These are phyloP conservation scores for Gyrodactylus salaris DNA, from an alignment of 1,140 invertebrate genomes.

Conservation along the genomic window DNA sequence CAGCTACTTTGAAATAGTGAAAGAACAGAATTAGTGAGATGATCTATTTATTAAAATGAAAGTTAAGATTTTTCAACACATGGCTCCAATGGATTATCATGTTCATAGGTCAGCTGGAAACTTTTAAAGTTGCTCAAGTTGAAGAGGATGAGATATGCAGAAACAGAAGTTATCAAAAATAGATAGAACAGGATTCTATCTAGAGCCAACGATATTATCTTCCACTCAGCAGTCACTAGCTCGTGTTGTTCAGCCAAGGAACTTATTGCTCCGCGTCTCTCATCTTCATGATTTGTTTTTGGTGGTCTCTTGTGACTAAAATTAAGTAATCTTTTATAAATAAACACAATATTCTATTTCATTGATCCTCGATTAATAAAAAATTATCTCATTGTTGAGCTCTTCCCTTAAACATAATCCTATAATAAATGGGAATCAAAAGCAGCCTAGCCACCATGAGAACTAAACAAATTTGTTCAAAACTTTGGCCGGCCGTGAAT, in stretches of 20 bases:
- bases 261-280: slow-evolving; percentile 6
- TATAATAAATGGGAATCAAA: no score
- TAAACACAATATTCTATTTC: not conserved
- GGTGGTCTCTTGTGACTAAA: slow-evolving; percentile 7
- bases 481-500: no score
- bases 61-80: not conserved
- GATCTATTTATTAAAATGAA: no score
- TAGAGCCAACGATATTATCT: slow-evolving; percentile 15
- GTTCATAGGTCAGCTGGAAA: not conserved
- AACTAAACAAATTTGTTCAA: no score
- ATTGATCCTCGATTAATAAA: not conserved
- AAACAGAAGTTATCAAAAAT: slow-evolving; percentile 14
- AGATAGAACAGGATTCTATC: slow-evolving; percentile 17
- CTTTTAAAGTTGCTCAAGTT: not conserved
- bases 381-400: not conserved
- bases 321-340: not conserved
- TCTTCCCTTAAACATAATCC: no score
- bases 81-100: not conserved
- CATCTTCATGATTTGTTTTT: not conserved
- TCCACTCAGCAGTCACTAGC: slow-evolving; percentile 17
- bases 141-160: slow-evolving; percentile 13
- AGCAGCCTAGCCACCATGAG: no score
- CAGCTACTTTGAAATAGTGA: no score
- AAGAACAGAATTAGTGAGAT: no score
- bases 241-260: slow-evolving; percentile 10